Evolutionary conservation across 2,888 invertebrate species (phyloP).

Genomic region (Taenaris catops): DNA sequence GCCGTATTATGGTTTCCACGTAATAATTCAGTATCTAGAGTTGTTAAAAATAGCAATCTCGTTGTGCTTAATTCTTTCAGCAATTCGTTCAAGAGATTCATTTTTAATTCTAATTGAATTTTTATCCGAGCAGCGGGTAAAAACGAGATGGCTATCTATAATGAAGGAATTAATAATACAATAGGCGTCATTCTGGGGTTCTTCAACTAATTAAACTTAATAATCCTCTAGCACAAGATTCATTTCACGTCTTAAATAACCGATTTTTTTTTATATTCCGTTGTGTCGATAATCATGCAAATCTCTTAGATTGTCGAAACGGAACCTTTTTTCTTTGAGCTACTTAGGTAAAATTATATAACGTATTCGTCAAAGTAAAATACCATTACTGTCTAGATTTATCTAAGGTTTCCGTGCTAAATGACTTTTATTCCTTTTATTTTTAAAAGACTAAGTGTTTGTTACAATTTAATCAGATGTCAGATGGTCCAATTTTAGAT

Average conservation of each 20-base stretch:
- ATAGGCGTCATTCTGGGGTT: conserved; percentile 44
- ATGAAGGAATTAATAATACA: conserved; percentile 38
- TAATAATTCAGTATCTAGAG: too few species aligned
- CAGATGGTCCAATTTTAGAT: too few species aligned
- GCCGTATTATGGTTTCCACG: too few species aligned
- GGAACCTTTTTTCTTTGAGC: conserved; percentile 15
- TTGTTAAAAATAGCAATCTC: too few species aligned
- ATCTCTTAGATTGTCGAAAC: conserved; percentile 25
- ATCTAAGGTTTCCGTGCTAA: too few species aligned
- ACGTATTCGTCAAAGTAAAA: too few species aligned
- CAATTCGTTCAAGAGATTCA: conserved; percentile 3
- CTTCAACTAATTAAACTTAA: conserved; percentile 68
- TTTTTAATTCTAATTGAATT: conserved; percentile 12
- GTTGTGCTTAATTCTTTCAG: conserved; percentile 3
- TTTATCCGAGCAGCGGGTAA: conserved; percentile 14
- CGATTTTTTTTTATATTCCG: conserved; percentile 42
- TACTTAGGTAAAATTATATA: too few species aligned
- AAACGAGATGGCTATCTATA: conserved; percentile 23
- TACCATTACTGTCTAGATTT: too few species aligned
- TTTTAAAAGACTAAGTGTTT: too few species aligned
- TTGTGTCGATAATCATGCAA: conserved; percentile 30
- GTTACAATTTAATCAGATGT: too few species aligned
- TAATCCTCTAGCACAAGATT: conserved; percentile 58
- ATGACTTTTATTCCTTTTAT: too few species aligned
- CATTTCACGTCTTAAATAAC: conserved; percentile 48